A percentile compares a stretch with the other conserved stretches of the same genome.
These are phyloP conservation scores for Oncorhynchus keta DNA, from an alignment of 2,113 vertebrate genomes.

Conservation along the genomic window DNA sequence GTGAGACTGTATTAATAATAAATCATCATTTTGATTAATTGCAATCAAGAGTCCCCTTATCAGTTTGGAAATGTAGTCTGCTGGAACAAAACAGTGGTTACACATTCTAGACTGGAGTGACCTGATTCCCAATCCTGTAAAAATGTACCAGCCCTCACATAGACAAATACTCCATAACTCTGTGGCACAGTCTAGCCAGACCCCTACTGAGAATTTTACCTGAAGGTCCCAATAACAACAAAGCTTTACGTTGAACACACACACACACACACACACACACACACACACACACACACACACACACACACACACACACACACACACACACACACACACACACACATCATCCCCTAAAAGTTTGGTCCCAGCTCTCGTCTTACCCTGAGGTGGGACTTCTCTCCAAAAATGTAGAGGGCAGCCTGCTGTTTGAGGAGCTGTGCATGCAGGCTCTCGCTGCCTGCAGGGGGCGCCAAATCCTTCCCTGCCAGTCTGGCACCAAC, in stretches of 20 bases:
- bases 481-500: constrained; percentile 86
- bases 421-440: constrained; percentile 89
- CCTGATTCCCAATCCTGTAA: background rate
- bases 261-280: too few species aligned
- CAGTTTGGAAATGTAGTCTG: constrained; percentile 7
- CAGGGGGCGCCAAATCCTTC: constrained; percentile 85
- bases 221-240: background rate
- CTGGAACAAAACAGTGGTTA: background rate
- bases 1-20: constrained; percentile 7
- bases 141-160: background rate
- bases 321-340: too few species aligned
- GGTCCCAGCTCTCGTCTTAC: constrained; percentile 69
- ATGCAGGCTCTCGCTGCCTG: constrained; percentile 82
- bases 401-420: constrained; percentile 94
- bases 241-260: background rate
- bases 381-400: constrained; percentile 95
- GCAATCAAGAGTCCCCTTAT: constrained; percentile 12
- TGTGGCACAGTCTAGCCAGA: background rate
- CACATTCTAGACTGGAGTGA: background rate
- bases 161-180: background rate
- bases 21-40: constrained; percentile 19
- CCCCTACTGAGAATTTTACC: background rate
- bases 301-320: too few species aligned
- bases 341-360: background rate
- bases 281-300: too few species aligned